phyloP scores from a whole-genome alignment of 2,797 vertebrate species.

The Microctenopoma stevenorrisi region DNA sequence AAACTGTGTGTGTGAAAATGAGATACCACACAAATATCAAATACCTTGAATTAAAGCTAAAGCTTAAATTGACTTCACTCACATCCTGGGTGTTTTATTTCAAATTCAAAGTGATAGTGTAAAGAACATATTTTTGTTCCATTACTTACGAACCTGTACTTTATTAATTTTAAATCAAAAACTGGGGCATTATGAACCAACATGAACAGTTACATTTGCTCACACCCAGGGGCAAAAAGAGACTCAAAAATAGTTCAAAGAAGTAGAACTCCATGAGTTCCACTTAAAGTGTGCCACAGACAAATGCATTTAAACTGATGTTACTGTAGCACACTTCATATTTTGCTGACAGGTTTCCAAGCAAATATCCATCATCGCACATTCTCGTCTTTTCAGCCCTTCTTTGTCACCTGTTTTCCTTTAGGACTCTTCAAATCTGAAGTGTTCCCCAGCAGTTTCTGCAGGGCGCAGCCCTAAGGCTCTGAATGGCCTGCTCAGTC shows the following conservation, averaged over 20 bases:
- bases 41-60: no score
- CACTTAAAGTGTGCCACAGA: constrained; percentile 41
- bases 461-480: constrained; percentile 86
- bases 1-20: no score
- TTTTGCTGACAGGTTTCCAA: constrained; percentile 40
- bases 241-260: constrained; percentile 54
- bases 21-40: no score
- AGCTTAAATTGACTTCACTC: no score
- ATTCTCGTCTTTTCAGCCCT: constrained; percentile 11
- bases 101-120: no score
- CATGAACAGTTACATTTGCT: constrained; percentile 8
- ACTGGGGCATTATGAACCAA: constrained; percentile 4
- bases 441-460: constrained; percentile 69
- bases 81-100: no score
- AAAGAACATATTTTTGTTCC: no score
- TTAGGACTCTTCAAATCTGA: constrained; percentile 65
- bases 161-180: constrained; percentile 16
- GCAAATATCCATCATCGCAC: constrained; percentile 5
- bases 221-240: constrained; percentile 19
- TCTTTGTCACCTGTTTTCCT: constrained; percentile 5
- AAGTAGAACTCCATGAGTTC: constrained; percentile 47
- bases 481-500: constrained; percentile 93
- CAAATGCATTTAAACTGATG: constrained; percentile 25
- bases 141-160: neutral
- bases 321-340: constrained; percentile 21